Conservation (phyloP, 2,888 invertebrate genomes). For the Aproaerema taeniolella region DNA sequence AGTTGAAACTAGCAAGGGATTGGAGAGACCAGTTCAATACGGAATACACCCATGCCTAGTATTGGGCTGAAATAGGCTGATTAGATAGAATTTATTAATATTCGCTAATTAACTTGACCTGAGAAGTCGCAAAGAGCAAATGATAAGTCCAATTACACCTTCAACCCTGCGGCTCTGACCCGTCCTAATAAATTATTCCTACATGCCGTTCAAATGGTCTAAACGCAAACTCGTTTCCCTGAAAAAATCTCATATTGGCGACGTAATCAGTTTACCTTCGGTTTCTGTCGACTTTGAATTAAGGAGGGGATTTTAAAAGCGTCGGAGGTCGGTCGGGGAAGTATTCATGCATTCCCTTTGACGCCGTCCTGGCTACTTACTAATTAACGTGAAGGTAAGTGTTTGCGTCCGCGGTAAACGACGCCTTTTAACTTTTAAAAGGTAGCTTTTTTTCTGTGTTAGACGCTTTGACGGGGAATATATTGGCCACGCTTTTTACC, state of each 20-base stretch:
- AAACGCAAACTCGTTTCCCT: slow-evolving; percentile 39
- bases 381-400: slow-evolving; percentile 75
- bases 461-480: slow-evolving; percentile 61
- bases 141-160: too few species aligned
- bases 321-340: slow-evolving; percentile 59
- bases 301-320: slow-evolving; percentile 72
- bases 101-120: too few species aligned
- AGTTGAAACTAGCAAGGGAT: too few species aligned
- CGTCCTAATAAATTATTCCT: slow-evolving; percentile 25
- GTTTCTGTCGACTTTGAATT: slow-evolving; percentile 64
- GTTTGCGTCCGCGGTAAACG: slow-evolving; percentile 77
- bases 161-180: too few species aligned
- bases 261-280: slow-evolving; percentile 70
- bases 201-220: slow-evolving; percentile 27
- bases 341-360: slow-evolving; percentile 78
- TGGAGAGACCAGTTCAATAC: too few species aligned
- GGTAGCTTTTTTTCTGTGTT: slow-evolving; percentile 62
- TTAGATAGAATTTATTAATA: too few species aligned
- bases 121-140: too few species aligned
- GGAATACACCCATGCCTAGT: too few species aligned
- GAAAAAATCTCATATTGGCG: slow-evolving; percentile 66
- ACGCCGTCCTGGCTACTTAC: slow-evolving; percentile 71
- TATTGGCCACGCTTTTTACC: slow-evolving; percentile 62
- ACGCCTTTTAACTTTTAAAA: slow-evolving; percentile 74
- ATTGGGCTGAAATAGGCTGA: too few species aligned